Evolutionary conservation across 2,113 vertebrate genomes (phyloP).

Genomic region (Sula dactylatra): DNA sequence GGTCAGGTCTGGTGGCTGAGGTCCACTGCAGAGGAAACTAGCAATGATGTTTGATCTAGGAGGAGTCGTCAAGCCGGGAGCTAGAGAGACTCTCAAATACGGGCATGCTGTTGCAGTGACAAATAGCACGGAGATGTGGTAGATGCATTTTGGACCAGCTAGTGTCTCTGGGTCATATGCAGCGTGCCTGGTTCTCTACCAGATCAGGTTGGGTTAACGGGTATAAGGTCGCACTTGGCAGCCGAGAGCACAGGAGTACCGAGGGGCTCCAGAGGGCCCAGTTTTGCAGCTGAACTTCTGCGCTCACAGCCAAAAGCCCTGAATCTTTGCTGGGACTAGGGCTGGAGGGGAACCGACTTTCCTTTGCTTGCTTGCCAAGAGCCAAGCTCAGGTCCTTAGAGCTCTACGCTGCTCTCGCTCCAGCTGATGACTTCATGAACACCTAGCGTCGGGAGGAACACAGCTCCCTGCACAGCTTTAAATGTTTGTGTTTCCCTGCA

Average conservation of each 20-base stretch:
- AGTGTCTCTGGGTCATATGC: neutral
- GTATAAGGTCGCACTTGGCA: neutral
- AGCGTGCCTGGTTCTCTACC: neutral
- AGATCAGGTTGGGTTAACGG: neutral
- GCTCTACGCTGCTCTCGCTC: neutral
- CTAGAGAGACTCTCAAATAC: neutral
- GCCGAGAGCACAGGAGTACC: neutral
- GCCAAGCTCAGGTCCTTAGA: constrained; percentile 15
- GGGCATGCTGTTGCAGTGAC: neutral
- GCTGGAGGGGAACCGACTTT: neutral
- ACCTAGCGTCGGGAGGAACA: neutral
- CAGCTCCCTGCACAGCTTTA: constrained; percentile 34
- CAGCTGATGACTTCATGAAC: constrained; percentile 59
- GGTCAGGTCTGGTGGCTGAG: neutral
- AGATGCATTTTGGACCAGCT: neutral
- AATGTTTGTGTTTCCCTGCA: constrained; percentile 22
- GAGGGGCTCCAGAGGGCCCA: neutral
- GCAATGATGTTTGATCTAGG: neutral
- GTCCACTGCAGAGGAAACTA: neutral
- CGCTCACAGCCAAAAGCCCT: constrained; percentile 7
- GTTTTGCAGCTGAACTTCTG: neutral
- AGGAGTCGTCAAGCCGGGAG: neutral
- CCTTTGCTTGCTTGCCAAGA: constrained; percentile 48
- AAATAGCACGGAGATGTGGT: neutral
- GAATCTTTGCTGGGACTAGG: neutral